A percentile compares a stretch with the other conserved stretches of the same genome.
phyloP scores from a whole-genome alignment of 2,113 vertebrate species.

The Ochotona princeps region DNA sequence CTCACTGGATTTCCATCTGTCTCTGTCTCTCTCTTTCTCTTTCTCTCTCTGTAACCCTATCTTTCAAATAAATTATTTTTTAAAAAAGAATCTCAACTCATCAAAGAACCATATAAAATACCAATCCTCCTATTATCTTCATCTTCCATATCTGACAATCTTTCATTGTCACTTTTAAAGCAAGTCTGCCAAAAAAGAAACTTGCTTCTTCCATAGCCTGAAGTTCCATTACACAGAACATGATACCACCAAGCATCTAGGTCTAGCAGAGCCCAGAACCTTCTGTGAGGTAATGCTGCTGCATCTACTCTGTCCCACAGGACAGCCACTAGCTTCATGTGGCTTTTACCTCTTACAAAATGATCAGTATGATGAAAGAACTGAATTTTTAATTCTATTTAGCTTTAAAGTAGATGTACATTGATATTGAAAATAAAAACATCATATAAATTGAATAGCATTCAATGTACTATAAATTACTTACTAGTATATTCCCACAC shows the following conservation, averaged over 20 bases:
- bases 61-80: too few relatives aligned
- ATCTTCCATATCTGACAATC: slow-evolving; percentile 2
- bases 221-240: not conserved
- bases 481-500: not conserved
- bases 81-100: not conserved
- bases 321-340: not conserved
- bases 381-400: not conserved
- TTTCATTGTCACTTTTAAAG: not conserved
- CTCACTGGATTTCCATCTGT: too few relatives aligned
- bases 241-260: not conserved
- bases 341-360: not conserved
- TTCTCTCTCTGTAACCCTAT: too few relatives aligned
- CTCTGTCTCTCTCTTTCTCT: too few relatives aligned
- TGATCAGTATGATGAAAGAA: not conserved
- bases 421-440: not conserved
- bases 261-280: not conserved
- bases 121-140: not conserved
- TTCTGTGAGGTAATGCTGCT: not conserved
- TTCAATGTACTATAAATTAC: slow-evolving; percentile 15
- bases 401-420: not conserved
- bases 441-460: slow-evolving; percentile 30
- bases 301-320: not conserved
- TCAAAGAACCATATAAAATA: slow-evolving; percentile 19
- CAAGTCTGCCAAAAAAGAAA: not conserved
- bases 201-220: not conserved